Conservation (phyloP, 2,113 vertebrate species). For the Centropus bengalensis region DNA sequence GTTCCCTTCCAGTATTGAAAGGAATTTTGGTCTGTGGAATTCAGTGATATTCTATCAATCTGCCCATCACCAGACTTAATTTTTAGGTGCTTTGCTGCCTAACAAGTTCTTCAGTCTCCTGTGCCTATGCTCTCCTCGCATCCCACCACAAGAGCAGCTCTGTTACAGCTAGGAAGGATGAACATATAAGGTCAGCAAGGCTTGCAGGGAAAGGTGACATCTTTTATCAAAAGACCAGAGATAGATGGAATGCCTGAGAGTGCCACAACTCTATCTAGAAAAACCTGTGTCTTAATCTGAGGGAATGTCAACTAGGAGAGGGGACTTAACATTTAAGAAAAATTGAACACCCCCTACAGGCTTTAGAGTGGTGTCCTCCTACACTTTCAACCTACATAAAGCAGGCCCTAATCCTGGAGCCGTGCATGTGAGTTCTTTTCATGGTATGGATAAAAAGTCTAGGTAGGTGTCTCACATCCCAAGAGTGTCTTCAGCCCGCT, state of each 20-base stretch:
- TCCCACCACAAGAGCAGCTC: background rate
- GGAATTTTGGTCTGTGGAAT: background rate
- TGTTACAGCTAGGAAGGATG: background rate
- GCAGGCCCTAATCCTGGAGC: background rate
- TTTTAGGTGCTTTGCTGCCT: background rate
- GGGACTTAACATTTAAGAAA: background rate
- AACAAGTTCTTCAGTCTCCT: background rate
- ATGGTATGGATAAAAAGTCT: background rate
- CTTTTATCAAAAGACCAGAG: background rate
- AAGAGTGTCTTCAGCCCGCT: background rate
- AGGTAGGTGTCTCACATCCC: background rate
- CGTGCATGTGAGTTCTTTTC: background rate
- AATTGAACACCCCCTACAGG: background rate
- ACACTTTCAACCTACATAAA: background rate
- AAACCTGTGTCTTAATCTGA: background rate
- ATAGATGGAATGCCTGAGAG: background rate
- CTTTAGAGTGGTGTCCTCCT: background rate
- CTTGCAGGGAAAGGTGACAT: background rate
- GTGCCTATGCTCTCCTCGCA: background rate
- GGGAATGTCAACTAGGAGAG: background rate
- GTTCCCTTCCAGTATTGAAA: background rate
- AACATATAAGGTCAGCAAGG: background rate
- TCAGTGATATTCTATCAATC: background rate
- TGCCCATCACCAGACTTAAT: background rate
- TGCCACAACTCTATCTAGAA: background rate